Evolutionary conservation across 2,888 invertebrate species (phyloP).

Genomic region (Chymomyza procnemis): DNA sequence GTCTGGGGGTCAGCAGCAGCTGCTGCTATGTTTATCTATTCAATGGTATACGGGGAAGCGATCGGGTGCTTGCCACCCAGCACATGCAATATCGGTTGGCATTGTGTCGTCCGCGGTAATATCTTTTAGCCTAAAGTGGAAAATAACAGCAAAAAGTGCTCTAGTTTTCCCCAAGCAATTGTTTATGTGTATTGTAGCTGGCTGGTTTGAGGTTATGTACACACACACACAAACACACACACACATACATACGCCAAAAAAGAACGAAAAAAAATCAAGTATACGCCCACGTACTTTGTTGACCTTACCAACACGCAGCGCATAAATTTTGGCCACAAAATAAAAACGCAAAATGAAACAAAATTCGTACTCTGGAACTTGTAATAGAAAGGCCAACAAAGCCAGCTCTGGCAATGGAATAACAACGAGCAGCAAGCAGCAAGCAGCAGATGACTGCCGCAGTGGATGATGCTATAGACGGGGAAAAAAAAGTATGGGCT

Average conservation of each 20-base stretch:
- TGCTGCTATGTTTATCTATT: constrained; percentile 6
- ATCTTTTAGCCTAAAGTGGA: constrained; percentile 22
- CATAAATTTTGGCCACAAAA: constrained; percentile 27
- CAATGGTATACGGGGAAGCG: background rate
- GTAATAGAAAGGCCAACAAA: background rate
- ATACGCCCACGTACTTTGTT: constrained; percentile 24
- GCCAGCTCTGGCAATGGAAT: background rate
- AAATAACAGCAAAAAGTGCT: constrained; percentile 13
- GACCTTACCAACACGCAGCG: constrained; percentile 26
- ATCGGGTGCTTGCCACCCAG: background rate
- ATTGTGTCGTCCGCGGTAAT: constrained; percentile 22
- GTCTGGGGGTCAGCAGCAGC: background rate
- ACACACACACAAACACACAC: background rate
- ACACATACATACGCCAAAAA: background rate
- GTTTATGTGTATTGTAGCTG: background rate
- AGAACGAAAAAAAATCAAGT: background rate
- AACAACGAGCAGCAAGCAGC: background rate
- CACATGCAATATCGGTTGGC: constrained; percentile 1
- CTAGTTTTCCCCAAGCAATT: background rate
- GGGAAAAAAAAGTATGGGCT: background rate
- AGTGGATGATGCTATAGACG: background rate
- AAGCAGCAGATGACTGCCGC: constrained; percentile 2
- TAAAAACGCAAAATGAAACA: constrained; percentile 17
- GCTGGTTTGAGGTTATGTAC: background rate
- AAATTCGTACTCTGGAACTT: background rate